Base-by-base conservation (phyloP, 2,113 vertebrate genomes). In the Steatornis caripensis region DNA sequence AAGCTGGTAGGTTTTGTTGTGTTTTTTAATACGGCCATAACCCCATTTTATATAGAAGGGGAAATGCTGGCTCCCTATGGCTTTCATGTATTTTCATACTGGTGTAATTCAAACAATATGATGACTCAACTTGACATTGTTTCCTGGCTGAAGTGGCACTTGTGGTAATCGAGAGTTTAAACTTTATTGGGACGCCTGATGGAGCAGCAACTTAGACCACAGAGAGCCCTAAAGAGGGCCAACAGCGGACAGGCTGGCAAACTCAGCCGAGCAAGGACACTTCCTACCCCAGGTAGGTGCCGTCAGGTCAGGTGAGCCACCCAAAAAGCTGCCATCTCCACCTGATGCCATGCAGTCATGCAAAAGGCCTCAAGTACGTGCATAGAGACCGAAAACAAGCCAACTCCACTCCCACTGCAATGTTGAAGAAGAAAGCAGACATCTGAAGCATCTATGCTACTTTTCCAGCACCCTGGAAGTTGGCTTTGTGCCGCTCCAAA, bases 31-130 rank as follows among this genome's bases (percentile, higher is more conserved):
- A 96, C 87, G 94, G 96, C 94, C 91, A 43, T 98, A 98, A 98
- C 97, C 96, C 71, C 60, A 48, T 95, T 98, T 98, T 98, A 98
- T 98, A 96, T 85, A 95, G 95, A 95, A 95, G 94, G 94, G 96
- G 88, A 97, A 98, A 98, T 77, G 84, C 97, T 95, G 96, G 82
- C 90, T 98, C 97, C 97, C 96, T 39, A 49, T 95, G 97, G 97
- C 88, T 97, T 98, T 97, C 97, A 92, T 97, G 90, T 97, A 93
- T 97, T 96, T 97, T 97, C 97, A 97, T 98, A 97, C 85, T 91
- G 94, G 84, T 92, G 81, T 98, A 97, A 98, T 98, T 98, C 95
- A 95, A 98, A 98, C 98, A 98, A 97, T 84, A 97, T 96, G 97
- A 98, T 71, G 85, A 87, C 96, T 97, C 93, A 80, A 95, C 95